Percentiles rank a stretch among this genome's conserved stretches.
Conservation (phyloP, 2,797 vertebrate genomes). For the Spizella passerina region DNA sequence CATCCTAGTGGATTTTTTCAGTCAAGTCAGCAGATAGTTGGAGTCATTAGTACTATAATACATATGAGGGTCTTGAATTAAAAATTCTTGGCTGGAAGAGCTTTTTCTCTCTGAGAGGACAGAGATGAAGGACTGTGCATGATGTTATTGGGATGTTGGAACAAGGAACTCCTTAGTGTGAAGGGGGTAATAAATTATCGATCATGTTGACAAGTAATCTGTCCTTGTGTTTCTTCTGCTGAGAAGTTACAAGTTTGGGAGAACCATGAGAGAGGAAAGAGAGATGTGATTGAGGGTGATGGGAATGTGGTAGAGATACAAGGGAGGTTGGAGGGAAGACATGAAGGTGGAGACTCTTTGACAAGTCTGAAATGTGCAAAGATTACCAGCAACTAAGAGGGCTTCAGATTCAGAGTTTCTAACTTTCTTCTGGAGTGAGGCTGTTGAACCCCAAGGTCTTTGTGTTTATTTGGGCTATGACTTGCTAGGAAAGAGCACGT, state of each 20-base stretch:
- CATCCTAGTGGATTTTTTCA: conserved; percentile 49
- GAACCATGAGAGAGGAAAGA: neutral
- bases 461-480: neutral
- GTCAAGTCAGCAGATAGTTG: conserved; percentile 61
- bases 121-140: conserved; percentile 8
- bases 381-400: neutral
- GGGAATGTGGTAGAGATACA: neutral
- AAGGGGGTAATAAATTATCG: neutral
- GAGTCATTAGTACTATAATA: conserved; percentile 40
- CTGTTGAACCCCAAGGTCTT: neutral
- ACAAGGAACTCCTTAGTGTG: conserved; percentile 11
- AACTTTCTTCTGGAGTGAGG: neutral
- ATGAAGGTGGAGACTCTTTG: neutral
- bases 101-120: conserved; percentile 2
- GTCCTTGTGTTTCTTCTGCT: neutral
- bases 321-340: neutral
- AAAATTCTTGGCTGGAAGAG: conserved; percentile 37
- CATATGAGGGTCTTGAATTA: conserved; percentile 24
- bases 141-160: conserved; percentile 40
- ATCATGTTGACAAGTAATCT: conserved; percentile 28
- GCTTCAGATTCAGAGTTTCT: neutral
- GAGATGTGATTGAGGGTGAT: neutral
- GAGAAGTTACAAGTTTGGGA: neutral
- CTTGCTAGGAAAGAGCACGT: neutral
- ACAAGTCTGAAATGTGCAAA: neutral